Percentiles rank a stretch among this genome's conserved stretches.
Evolutionary conservation across 2,888 invertebrate species (phyloP).

Genomic region (Oscheius myriophilus): DNA sequence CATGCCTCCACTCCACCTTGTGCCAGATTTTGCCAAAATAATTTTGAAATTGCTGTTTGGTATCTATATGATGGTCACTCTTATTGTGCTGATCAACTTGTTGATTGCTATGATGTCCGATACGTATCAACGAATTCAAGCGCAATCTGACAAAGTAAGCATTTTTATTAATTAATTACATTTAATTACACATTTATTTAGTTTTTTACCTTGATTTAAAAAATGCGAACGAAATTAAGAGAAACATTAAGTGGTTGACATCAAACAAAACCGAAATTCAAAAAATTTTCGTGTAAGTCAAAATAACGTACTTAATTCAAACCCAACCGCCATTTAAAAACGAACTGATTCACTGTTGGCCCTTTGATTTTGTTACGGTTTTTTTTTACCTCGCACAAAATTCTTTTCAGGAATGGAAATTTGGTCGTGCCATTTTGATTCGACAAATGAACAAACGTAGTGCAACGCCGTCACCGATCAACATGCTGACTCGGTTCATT

Average conservation of each 20-base stretch:
- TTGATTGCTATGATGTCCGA: slow-evolving; percentile 99
- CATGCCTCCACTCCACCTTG: slow-evolving; percentile 75
- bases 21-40: slow-evolving; percentile 70
- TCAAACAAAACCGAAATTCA: no score
- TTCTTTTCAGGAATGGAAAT: slow-evolving; percentile 91
- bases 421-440: slow-evolving; percentile 95
- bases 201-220: background rate
- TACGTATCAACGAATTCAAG: slow-evolving; percentile 92
- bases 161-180: background rate
- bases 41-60: slow-evolving; percentile 82
- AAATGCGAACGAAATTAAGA: slow-evolving; percentile 1
- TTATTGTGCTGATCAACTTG: slow-evolving; percentile 89
- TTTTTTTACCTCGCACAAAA: no score
- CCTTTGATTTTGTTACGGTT: no score
- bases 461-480: slow-evolving; percentile 96
- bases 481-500: slow-evolving; percentile 83
- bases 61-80: slow-evolving; percentile 86
- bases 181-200: background rate
- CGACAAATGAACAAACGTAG: slow-evolving; percentile 97
- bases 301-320: no score
- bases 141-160: slow-evolving; percentile 90
- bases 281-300: no score
- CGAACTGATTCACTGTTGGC: no score
- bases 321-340: no score
- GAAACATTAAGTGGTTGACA: no score